A percentile compares a stretch with the other conserved stretches of the same genome.
phyloP scores from a whole-genome alignment of 37 sponge, comb jelly and placozoan species.

The Aphrocallistes beatrix region DNA sequence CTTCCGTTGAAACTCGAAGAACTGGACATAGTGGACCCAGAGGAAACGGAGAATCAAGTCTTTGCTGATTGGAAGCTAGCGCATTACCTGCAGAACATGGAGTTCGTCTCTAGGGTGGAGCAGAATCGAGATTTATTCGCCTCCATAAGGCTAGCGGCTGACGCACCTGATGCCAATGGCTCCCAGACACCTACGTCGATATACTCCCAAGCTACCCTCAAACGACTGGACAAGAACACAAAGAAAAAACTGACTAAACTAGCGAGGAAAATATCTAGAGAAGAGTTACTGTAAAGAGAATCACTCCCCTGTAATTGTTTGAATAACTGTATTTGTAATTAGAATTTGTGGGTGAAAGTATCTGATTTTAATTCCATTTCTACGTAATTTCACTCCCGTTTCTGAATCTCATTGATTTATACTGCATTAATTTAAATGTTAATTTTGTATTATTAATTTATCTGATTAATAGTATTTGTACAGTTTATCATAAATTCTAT shows the following conservation, averaged over 20 bases:
- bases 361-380: background rate
- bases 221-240: background rate
- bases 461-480: no score
- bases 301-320: no score
- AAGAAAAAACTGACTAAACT: background rate
- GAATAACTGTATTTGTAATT: background rate
- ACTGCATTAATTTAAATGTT: background rate
- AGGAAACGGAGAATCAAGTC: background rate
- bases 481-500: no score
- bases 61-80: background rate
- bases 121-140: background rate
- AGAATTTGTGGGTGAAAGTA: background rate
- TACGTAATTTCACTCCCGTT: background rate
- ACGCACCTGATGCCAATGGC: no score
- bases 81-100: background rate
- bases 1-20: constrained; percentile 5
- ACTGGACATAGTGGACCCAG: background rate
- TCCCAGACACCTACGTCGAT: background rate
- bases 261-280: background rate
- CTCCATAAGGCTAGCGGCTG: background rate
- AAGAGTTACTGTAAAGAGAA: background rate
- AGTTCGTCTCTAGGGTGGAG: background rate
- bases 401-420: background rate
- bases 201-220: background rate
- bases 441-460: background rate